Base-by-base conservation (phyloP, 2,888 invertebrate species). In the Leptinotarsa peninsularis region DNA sequence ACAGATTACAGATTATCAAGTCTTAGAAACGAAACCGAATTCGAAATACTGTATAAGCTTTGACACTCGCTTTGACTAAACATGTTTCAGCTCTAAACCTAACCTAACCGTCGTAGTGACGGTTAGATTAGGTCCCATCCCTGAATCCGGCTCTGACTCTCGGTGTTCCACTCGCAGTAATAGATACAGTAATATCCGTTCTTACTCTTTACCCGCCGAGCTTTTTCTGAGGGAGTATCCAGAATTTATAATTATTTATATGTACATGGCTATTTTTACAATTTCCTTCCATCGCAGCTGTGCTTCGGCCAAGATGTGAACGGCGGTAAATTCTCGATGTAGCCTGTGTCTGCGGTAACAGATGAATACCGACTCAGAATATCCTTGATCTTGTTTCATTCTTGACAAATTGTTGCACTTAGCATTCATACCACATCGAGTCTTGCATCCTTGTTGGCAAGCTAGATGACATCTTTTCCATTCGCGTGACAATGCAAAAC, bases 241-340 rank as follows among this genome's bases (percentile, higher is more conserved):
- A 58, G 23, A 58, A 58, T 58, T 58, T 58, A 58, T 58, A 58
- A 58, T 58, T 58, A 58, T 58, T 58, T 58, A 58, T 58, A 58
- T 58, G 58, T 58, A 58, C 58, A 58, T 58, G 58, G 58, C 58
- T 58, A 58, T 58, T 58, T 58, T 58, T 58, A 58, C 58, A 23
- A 58, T 58, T 58, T 58, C 58, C 58, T 58, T 23, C 58, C 58
- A 58, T 18, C 58, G 58, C 58, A 58, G 58, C 58, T 58, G 58
- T 58, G 58, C 23, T 58, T 58, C 23, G 15, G 58, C 23, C 21
- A 14, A 58, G 58, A 14, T 58, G 58, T 58, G 58, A 58, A 58
- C 58, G 58, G 58, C 58, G 58, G 58, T 58, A 58, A 58, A 58
- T 23, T 58, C 58, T 27, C 14, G 58, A 58, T 58, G 23, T 14